A percentile compares a stretch with the other conserved stretches of the same genome.
Evolutionary conservation across 2,797 vertebrate genomes (phyloP).

Genomic region (Corythornis leucogaster): DNA sequence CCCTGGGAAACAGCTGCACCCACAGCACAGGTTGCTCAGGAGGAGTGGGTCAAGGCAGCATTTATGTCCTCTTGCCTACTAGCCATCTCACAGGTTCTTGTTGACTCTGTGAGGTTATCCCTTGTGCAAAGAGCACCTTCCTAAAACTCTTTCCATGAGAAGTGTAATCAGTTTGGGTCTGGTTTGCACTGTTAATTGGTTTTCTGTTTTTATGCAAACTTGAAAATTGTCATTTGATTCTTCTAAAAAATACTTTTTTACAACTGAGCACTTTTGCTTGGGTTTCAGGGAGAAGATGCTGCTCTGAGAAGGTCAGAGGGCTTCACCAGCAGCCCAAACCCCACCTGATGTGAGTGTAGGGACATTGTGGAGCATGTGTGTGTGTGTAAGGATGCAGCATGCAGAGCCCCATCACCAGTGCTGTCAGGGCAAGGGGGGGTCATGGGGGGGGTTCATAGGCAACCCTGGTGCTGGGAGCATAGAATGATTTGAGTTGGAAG

Average conservation of each 20-base stretch:
- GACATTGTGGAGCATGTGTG: not conserved
- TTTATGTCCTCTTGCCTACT: not conserved
- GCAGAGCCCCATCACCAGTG: not conserved
- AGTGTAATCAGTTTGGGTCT: not conserved
- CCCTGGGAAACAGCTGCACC: not conserved
- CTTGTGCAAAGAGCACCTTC: not conserved
- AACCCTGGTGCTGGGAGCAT: not conserved
- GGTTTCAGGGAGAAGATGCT: not conserved
- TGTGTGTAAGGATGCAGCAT: not conserved
- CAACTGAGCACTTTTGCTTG: not conserved
- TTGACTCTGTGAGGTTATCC: not conserved
- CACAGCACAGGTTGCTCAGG: not conserved
- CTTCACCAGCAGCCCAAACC: not conserved
- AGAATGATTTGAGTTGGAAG: not conserved
- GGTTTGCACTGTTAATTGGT: not conserved
- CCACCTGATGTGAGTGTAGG: not conserved
- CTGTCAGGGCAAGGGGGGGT: not conserved
- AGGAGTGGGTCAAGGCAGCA: not conserved
- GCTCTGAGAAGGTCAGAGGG: not conserved
- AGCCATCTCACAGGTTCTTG: not conserved
- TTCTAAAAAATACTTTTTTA: not conserved
- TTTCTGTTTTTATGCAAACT: not conserved
- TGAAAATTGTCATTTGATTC: not conserved
- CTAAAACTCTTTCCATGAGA: not conserved
- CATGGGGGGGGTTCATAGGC: rapidly evolving